Conservation (phyloP, 2,797 vertebrate species). For the Myotis findleyi region DNA sequence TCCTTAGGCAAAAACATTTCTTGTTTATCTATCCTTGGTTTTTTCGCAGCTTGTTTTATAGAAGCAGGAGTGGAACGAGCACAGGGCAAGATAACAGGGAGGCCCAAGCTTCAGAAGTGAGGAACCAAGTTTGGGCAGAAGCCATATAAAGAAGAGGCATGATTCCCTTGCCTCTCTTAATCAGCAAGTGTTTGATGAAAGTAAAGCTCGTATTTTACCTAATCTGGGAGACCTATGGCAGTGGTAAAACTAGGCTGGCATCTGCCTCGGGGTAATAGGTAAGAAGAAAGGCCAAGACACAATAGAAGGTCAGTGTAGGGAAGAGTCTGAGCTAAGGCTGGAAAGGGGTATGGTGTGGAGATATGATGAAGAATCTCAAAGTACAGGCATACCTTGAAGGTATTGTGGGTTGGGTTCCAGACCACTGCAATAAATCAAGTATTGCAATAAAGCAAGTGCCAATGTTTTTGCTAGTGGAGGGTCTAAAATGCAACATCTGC, state of each 20-base stretch:
- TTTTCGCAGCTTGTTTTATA: not conserved
- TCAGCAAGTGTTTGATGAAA: not conserved
- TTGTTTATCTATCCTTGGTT: not conserved
- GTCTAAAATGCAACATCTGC: not conserved
- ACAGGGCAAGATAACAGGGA: not conserved
- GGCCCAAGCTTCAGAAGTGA: not conserved
- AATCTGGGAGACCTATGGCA: not conserved
- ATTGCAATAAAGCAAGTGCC: not conserved
- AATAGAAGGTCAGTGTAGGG: not conserved
- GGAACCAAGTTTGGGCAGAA: not conserved
- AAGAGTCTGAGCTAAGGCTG: not conserved
- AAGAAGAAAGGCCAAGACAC: not conserved
- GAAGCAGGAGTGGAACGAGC: not conserved
- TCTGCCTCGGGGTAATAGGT: not conserved
- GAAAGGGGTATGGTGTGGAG: rapidly evolving
- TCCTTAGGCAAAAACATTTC: not conserved
- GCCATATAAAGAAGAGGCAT: not conserved
- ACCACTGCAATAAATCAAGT: not conserved
- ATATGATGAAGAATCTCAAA: not conserved
- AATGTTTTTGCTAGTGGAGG: not conserved
- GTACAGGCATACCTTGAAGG: not conserved
- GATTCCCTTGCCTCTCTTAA: not conserved
- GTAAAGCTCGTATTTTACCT: not conserved
- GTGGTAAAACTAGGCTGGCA: not conserved
- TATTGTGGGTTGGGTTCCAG: not conserved